These are phyloP conservation scores for Nomada fabriciana DNA, from an alignment of 2,888 invertebrate genomes.

Conservation along the genomic window DNA sequence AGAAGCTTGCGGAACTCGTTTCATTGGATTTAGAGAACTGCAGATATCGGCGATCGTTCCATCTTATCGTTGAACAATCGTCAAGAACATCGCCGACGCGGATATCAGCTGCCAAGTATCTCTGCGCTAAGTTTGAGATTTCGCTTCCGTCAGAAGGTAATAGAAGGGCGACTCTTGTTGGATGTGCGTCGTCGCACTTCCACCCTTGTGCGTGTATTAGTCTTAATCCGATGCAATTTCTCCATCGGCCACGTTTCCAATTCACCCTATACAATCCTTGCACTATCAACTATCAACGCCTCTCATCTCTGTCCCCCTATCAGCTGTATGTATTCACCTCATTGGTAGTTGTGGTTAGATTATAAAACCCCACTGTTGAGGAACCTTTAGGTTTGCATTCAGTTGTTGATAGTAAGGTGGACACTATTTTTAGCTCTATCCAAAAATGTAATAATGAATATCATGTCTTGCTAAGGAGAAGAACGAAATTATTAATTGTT, in stretches of 20 bases:
- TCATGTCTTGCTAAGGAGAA: too few relatives aligned
- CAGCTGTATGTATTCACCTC: conserved; percentile 27
- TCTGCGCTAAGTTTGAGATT: conserved; percentile 61
- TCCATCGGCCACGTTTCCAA: neutral
- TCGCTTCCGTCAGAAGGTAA: conserved; percentile 68
- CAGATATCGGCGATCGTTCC: conserved; percentile 6
- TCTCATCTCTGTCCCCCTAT: neutral
- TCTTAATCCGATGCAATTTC: neutral
- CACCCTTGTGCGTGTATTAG: neutral
- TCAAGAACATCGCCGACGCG: conserved; percentile 59
- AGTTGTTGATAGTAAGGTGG: too few relatives aligned
- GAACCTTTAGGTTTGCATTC: too few relatives aligned
- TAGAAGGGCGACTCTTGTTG: conserved; percentile 71
- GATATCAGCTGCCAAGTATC: conserved; percentile 53
- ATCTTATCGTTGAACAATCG: conserved; percentile 61
- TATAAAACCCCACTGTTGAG: too few relatives aligned
- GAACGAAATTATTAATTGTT: too few relatives aligned
- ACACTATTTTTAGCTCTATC: too few relatives aligned
- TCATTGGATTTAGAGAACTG: conserved; percentile 13
- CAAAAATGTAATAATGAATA: too few relatives aligned
- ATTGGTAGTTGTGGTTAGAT: neutral
- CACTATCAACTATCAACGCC: too few relatives aligned
- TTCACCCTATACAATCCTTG: neutral
- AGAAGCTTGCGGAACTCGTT: conserved; percentile 28
- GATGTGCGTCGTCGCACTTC: conserved; percentile 45